A percentile compares a stretch with the other conserved stretches of the same genome.
These are phyloP conservation scores for Cyanocitta stelleri DNA, from an alignment of 2,113 vertebrate genomes.

Conservation along the genomic window DNA sequence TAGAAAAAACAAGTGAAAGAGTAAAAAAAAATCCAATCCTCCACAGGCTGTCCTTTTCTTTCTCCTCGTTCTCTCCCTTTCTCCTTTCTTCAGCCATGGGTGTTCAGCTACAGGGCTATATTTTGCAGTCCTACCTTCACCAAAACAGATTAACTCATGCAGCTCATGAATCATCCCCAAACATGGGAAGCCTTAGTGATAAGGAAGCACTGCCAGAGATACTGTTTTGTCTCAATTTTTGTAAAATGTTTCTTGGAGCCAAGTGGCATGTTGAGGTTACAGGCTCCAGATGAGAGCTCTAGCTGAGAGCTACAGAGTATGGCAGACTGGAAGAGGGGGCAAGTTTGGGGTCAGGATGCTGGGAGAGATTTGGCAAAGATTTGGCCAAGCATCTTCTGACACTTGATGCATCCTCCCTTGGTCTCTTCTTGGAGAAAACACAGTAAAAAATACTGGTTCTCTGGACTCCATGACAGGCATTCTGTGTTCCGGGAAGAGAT, in stretches of 20 bases:
- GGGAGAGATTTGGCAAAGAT: not conserved
- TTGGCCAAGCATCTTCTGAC: not conserved
- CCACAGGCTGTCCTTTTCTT: not conserved
- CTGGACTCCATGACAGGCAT: not conserved
- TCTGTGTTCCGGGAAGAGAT: not conserved
- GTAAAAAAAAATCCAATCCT: not conserved
- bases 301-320: not conserved
- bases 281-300: not conserved
- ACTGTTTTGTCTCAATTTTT: not conserved
- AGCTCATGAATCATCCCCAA: not conserved
- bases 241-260: not conserved
- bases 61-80: not conserved
- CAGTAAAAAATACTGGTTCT: not conserved
- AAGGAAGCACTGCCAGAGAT: not conserved
- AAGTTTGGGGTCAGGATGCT: not conserved
- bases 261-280: not conserved
- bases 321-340: not conserved
- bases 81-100: not conserved
- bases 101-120: not conserved
- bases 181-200: not conserved
- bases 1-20: not conserved
- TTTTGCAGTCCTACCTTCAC: not conserved
- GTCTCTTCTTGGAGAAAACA: not conserved
- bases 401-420: not conserved
- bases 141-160: not conserved